phyloP scores from a whole-genome alignment of 2,888 invertebrate genomes.

The Pollenia labialis region DNA sequence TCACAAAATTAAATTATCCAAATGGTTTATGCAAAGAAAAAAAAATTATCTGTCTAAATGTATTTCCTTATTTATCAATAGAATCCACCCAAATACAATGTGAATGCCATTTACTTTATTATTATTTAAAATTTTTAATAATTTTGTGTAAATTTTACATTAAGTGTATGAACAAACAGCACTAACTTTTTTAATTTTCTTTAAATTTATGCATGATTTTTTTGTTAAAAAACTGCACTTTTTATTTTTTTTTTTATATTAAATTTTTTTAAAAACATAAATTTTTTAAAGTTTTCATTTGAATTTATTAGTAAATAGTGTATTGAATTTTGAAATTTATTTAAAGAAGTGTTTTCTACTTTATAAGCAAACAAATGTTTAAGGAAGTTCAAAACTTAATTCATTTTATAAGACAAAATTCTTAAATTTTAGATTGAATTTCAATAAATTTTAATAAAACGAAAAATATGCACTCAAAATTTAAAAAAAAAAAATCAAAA shows the following conservation, averaged over 20 bases:
- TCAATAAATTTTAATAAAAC: slow-evolving; percentile 57
- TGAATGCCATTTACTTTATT: slow-evolving; percentile 30
- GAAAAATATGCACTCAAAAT: slow-evolving; percentile 80
- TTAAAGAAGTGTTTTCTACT: not conserved
- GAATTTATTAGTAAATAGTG: not conserved
- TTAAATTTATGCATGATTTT: slow-evolving; percentile 49
- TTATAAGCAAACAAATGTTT: slow-evolving; percentile 77
- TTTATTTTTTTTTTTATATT: not conserved
- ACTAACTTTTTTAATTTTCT: slow-evolving; percentile 6
- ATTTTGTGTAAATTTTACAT: slow-evolving; percentile 6
- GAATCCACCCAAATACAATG: not conserved
- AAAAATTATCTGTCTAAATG: slow-evolving; percentile 26
- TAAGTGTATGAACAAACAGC: slow-evolving; percentile 4
- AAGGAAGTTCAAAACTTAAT: not conserved
- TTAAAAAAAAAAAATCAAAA: slow-evolving; percentile 71
- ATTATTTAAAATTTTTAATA: slow-evolving; percentile 1
- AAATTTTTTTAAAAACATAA: not conserved
- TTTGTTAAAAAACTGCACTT: slow-evolving; percentile 33
- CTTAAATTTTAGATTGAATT: slow-evolving; percentile 25
- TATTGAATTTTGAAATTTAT: slow-evolving; percentile 23
- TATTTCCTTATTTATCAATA: slow-evolving; percentile 16
- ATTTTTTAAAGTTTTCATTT: slow-evolving; percentile 5
- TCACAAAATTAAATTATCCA: slow-evolving; percentile 48
- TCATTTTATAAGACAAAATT: slow-evolving; percentile 43
- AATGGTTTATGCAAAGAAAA: slow-evolving; percentile 79